A percentile compares a stretch with the other conserved stretches of the same genome.
phyloP scores from a whole-genome alignment of 2,113 vertebrate species.

The Dendropsophus ebraccatus region DNA sequence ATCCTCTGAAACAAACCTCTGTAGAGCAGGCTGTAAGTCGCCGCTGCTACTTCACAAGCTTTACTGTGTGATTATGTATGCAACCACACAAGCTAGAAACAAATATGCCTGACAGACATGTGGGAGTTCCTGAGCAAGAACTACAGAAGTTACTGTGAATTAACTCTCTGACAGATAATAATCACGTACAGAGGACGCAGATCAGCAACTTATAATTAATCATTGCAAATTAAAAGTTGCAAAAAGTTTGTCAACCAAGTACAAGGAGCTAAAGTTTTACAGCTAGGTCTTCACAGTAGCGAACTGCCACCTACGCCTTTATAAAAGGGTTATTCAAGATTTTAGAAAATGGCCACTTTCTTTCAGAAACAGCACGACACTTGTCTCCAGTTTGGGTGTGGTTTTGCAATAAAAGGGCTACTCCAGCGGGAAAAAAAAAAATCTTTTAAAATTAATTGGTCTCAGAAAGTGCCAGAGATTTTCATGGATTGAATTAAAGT shows the following conservation, averaged over 20 bases:
- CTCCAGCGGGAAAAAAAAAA: too few relatives aligned
- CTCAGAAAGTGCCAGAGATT: too few relatives aligned
- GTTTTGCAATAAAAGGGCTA: too few relatives aligned
- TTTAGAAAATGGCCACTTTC: too few relatives aligned
- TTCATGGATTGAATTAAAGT: too few relatives aligned
- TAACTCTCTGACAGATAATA: not conserved
- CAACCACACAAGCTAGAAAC: too few relatives aligned
- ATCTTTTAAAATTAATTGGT: too few relatives aligned
- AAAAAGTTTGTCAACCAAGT: not conserved
- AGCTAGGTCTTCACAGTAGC: too few relatives aligned
- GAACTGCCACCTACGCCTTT: too few relatives aligned
- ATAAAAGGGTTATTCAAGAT: too few relatives aligned
- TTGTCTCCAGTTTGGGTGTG: too few relatives aligned
- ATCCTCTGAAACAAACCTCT: not conserved
- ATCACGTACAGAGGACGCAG: not conserved
- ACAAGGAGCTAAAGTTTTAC: not conserved
- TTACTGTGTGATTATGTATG: not conserved
- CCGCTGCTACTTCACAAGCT: slow-evolving; percentile 1
- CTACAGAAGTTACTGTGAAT: not conserved
- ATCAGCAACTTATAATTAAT: not conserved
- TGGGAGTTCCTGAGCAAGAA: not conserved
- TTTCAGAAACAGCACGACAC: too few relatives aligned
- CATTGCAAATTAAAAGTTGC: not conserved
- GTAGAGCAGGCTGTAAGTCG: not conserved
- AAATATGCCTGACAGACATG: not conserved